Evolutionary conservation across 1,140 invertebrate species (phyloP), one percentile per base, ranked within the genome.

Genomic region (Heliothis subflexa): DNA sequence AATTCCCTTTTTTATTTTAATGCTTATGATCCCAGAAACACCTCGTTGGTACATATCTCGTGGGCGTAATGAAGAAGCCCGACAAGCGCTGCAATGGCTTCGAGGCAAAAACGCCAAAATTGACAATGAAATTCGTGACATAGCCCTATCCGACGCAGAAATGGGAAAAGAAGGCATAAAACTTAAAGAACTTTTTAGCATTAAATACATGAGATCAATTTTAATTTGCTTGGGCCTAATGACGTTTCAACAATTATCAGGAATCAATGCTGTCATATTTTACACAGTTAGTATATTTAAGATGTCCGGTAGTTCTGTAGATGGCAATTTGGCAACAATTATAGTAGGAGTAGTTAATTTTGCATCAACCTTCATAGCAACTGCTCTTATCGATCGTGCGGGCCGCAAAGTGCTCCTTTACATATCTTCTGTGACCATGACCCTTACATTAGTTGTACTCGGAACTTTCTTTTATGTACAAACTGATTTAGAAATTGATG

Each of bases 221-320:
- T 89, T 97, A 0, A 97, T 99, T 62, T 97, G 97, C 0, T 90
- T 99, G 25, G 97, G 97, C 1, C 95, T 99, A 52, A 99, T 99
- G 98, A 97, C 98, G 86, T 98, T 99, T 95, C 98, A 99, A 95
- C 98, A 99, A 90, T 93, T 99, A 80, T 98, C 97, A 55, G 98
- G 98, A n/a, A 98, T 98, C 84, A 99, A 99, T 87, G 98, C 98
- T 0, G 97, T 99, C 49, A 98, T 99, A 84, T 99, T 99, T 93
- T 99, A 99, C 90, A 98, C 98, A 0, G 97, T 97, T 0, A 94
- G 95, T 80, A 99, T 99, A 76, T 99, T 99, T 90, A 91, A 96
- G 92, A 96, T 96, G 85, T 96, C 97, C 3, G 97, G 97, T 2
- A 98, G 97, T 82, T 95, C 96, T 0, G 90, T 98, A 70, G 96